phyloP scores from a whole-genome alignment of 1,140 invertebrate genomes.

The Drosophila miranda region DNA sequence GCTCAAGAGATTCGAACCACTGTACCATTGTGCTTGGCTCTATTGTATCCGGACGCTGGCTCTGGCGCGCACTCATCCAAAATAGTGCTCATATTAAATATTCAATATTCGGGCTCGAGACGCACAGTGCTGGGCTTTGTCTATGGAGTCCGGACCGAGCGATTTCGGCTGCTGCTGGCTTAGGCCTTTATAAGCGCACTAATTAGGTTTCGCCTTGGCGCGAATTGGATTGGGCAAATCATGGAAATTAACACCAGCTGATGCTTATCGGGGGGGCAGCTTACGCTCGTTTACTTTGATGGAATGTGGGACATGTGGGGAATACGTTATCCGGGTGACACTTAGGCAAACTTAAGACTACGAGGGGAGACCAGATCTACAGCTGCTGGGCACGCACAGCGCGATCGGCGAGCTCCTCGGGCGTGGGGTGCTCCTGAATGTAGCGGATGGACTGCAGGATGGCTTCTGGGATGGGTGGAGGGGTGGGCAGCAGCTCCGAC shows the following conservation, averaged over 20 bases:
- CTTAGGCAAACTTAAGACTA: slow-evolving; percentile 38
- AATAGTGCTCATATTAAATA: slow-evolving; percentile 27
- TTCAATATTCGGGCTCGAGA: slow-evolving; percentile 15
- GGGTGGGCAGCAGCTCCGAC: slow-evolving; percentile 84
- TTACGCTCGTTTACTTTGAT: slow-evolving; percentile 31
- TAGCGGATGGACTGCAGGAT: slow-evolving; percentile 49
- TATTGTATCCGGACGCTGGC: neutral
- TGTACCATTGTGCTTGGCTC: slow-evolving; percentile 2
- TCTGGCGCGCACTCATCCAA: neutral
- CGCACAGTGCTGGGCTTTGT: slow-evolving; percentile 34
- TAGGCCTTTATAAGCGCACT: slow-evolving; percentile 34
- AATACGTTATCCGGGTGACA: slow-evolving; percentile 18
- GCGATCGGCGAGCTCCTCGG: slow-evolving; percentile 68
- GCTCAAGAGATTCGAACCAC: neutral
- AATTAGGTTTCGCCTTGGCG: slow-evolving; percentile 52
- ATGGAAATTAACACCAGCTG: slow-evolving; percentile 47
- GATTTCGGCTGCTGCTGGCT: neutral
- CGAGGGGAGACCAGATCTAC: slow-evolving; percentile 15
- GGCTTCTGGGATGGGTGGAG: slow-evolving; percentile 84
- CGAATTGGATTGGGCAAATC: slow-evolving; percentile 53
- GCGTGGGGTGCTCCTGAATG: slow-evolving; percentile 63
- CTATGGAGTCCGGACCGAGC: neutral
- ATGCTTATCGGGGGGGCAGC: slow-evolving; percentile 15
- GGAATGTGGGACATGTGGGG: slow-evolving; percentile 21
- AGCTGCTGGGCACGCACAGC: slow-evolving; percentile 59